A percentile compares a stretch with the other conserved stretches of the same genome.
These are phyloP conservation scores for Muntiacus muntjak DNA, from an alignment of 2,113 vertebrate genomes.

Conservation along the genomic window DNA sequence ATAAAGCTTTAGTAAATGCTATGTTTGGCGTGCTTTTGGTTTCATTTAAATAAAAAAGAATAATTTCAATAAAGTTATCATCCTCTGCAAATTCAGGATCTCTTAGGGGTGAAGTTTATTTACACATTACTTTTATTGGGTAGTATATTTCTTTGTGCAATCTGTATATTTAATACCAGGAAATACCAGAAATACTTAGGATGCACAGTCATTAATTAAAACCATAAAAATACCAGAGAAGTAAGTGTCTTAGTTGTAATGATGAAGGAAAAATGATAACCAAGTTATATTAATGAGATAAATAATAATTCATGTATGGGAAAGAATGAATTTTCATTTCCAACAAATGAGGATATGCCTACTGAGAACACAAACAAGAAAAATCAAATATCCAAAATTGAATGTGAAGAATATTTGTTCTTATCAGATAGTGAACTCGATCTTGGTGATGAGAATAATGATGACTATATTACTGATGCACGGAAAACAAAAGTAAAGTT, in stretches of 20 bases:
- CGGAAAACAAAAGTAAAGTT: slow-evolving; percentile 64
- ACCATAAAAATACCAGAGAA: slow-evolving; percentile 56
- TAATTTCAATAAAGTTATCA: background rate
- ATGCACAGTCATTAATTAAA: slow-evolving; percentile 48
- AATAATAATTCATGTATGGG: slow-evolving; percentile 68
- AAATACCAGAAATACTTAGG: background rate
- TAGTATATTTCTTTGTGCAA: slow-evolving; percentile 5
- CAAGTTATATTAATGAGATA: slow-evolving; percentile 71
- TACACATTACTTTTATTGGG: background rate
- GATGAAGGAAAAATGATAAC: slow-evolving; percentile 71
- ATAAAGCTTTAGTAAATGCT: background rate
- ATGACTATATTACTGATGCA: slow-evolving; percentile 71
- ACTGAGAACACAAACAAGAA: slow-evolving; percentile 75
- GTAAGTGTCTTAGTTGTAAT: slow-evolving; percentile 25
- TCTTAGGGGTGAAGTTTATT: background rate
- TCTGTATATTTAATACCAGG: background rate
- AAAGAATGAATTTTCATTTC: slow-evolving; percentile 71
- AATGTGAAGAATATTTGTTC: slow-evolving; percentile 72
- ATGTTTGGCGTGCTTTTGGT: background rate
- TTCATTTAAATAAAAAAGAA: background rate
- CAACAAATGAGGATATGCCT: slow-evolving; percentile 64
- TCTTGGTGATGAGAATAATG: slow-evolving; percentile 77
- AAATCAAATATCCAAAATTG: slow-evolving; percentile 75
- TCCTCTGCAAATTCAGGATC: background rate
- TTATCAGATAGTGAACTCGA: slow-evolving; percentile 77